These are phyloP conservation scores for Bujurquina vittata DNA, from an alignment of 2,113 vertebrate species.

Conservation along the genomic window DNA sequence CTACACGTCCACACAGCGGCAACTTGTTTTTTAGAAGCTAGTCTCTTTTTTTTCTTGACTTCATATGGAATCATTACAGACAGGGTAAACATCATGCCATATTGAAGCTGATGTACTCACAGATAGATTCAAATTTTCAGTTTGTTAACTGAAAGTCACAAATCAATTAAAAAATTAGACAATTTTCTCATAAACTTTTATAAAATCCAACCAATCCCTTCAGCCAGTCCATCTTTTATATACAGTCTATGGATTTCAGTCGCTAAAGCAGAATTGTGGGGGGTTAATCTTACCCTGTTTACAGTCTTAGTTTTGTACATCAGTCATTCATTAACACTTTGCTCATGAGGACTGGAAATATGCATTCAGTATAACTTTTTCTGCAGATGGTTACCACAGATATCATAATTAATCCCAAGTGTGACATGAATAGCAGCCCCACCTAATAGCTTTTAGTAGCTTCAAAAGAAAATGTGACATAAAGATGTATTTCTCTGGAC, in stretches of 20 bases:
- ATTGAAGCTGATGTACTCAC: neutral
- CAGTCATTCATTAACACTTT: neutral
- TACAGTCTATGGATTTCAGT: neutral
- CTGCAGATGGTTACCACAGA: neutral
- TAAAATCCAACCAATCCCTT: neutral
- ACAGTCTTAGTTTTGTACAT: neutral
- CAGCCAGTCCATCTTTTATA: neutral
- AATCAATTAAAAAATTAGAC: too few relatives aligned
- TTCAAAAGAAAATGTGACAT: neutral
- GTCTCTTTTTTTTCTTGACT: neutral
- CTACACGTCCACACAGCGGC: neutral
- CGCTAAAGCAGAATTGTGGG: too few relatives aligned
- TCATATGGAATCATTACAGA: neutral
- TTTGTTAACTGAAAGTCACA: too few relatives aligned
- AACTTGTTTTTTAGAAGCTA: neutral
- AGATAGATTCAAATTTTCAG: neutral
- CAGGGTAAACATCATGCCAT: neutral
- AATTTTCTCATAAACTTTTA: neutral
- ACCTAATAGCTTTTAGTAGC: neutral
- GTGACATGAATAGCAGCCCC: neutral
- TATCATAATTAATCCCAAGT: neutral
- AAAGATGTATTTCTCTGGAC: neutral
- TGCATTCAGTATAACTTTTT: neutral
- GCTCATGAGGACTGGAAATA: neutral
- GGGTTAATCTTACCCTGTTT: too few relatives aligned